Evolutionary conservation across 2,888 invertebrate species (phyloP).

Genomic region (Diplazon laetatorius): DNA sequence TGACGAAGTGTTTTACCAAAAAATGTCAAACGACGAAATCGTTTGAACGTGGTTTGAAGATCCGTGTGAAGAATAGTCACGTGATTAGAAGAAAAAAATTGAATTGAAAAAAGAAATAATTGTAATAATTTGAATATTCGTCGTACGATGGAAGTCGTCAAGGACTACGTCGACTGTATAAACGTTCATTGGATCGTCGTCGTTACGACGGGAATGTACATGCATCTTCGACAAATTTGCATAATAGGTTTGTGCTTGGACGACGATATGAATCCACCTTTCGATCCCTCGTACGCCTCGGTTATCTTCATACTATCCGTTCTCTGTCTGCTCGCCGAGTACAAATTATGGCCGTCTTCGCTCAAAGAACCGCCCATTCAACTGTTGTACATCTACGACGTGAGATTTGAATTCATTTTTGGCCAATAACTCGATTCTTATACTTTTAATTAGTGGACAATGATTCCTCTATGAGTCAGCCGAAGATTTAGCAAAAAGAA

Average conservation of each 20-base stretch:
- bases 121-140: not conserved
- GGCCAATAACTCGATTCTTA: too few species aligned
- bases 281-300: constrained; percentile 78
- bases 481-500: too few species aligned
- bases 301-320: constrained; percentile 78
- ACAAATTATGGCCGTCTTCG: constrained; percentile 79
- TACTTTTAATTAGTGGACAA: too few species aligned
- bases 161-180: constrained; percentile 72
- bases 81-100: too few species aligned
- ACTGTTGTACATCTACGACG: constrained; percentile 79
- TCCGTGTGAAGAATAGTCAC: too few species aligned
- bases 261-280: constrained; percentile 69
- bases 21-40: not conserved
- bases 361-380: constrained; percentile 80
- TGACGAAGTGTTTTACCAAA: too few species aligned
- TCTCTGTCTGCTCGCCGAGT: constrained; percentile 79
- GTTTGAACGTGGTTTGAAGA: constrained; percentile 7
- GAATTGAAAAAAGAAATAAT: not conserved
- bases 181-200: constrained; percentile 79
- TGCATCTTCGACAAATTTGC: constrained; percentile 79
- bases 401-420: constrained; percentile 45
- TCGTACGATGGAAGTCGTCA: constrained; percentile 74
- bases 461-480: too few species aligned
- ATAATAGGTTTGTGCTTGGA: constrained; percentile 79
- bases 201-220: constrained; percentile 78